phyloP scores from a whole-genome alignment of 2,888 invertebrate genomes.

The Oscheius sp. region DNA sequence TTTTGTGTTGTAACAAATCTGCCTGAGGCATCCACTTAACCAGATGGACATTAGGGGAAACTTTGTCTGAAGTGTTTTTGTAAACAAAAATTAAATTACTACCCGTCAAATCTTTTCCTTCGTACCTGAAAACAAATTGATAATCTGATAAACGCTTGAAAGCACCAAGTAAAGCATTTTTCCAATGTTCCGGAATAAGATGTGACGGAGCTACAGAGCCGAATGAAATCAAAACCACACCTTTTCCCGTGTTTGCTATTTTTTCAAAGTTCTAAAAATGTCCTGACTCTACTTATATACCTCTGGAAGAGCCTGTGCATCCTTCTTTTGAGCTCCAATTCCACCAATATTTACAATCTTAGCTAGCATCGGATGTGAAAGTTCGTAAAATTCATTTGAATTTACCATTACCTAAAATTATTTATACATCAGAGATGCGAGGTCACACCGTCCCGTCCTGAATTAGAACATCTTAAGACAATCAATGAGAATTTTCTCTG shows the following conservation, averaged over 20 bases:
- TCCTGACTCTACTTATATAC: constrained; percentile 23
- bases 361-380: constrained; percentile 52
- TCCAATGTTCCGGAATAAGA: constrained; percentile 35
- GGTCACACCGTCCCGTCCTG: too few species aligned
- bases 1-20: constrained; percentile 75
- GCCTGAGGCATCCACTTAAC: constrained; percentile 60
- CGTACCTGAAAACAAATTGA: constrained; percentile 53
- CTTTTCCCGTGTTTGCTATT: constrained; percentile 44
- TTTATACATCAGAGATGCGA: too few species aligned
- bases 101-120: constrained; percentile 30
- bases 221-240: constrained; percentile 44
- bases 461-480: too few species aligned
- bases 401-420: constrained; percentile 45
- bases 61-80: background rate
- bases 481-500: background rate
- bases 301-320: constrained; percentile 37
- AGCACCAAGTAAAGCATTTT: constrained; percentile 22
- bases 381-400: constrained; percentile 52
- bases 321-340: constrained; percentile 42
- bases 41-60: constrained; percentile 48
- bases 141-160: constrained; percentile 44
- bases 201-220: constrained; percentile 39
- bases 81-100: background rate
- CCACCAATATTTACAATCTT: constrained; percentile 58
- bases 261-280: constrained; percentile 44